These are phyloP conservation scores for Plagiodera versicolora DNA, from an alignment of 2,888 invertebrate species.

Conservation along the genomic window DNA sequence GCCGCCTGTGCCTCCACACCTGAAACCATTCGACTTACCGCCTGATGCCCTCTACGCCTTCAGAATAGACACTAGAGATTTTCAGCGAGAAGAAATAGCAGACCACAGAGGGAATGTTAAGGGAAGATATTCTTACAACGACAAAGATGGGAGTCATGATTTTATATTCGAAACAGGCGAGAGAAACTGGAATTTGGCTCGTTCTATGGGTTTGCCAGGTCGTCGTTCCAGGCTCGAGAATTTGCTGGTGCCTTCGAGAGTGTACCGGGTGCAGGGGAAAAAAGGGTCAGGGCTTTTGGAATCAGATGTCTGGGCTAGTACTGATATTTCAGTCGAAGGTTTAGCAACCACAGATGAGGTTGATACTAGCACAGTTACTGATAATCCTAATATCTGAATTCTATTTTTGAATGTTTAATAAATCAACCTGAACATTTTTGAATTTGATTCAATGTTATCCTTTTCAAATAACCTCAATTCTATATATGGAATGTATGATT, in stretches of 20 bases:
- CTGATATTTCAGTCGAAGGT: not conserved
- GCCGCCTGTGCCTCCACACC: not conserved
- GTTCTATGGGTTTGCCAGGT: not conserved
- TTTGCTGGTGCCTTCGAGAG: not conserved
- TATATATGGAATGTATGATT: too few species aligned
- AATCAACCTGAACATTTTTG: too few species aligned
- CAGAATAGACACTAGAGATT: conserved; percentile 36
- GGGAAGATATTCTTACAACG: conserved; percentile 37
- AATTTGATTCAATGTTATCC: too few species aligned
- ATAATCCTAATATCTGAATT: not conserved
- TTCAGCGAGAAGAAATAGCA: conserved; percentile 37
- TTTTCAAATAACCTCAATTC: too few species aligned
- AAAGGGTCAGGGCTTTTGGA: not conserved
- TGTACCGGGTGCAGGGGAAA: not conserved
- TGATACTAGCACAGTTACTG: not conserved
- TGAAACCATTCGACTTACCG: conserved; percentile 17
- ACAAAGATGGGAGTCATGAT: conserved; percentile 36
- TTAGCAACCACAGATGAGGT: not conserved
- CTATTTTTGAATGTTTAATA: too few species aligned
- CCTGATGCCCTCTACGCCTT: conserved; percentile 39
- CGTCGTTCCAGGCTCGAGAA: not conserved
- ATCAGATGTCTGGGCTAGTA: not conserved
- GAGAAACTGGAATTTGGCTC: conserved; percentile 5
- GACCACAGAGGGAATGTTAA: conserved; percentile 28
- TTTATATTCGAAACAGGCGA: conserved; percentile 41